These are phyloP conservation scores for Tipula helvola DNA, from an alignment of 2,888 invertebrate genomes.

Conservation along the genomic window DNA sequence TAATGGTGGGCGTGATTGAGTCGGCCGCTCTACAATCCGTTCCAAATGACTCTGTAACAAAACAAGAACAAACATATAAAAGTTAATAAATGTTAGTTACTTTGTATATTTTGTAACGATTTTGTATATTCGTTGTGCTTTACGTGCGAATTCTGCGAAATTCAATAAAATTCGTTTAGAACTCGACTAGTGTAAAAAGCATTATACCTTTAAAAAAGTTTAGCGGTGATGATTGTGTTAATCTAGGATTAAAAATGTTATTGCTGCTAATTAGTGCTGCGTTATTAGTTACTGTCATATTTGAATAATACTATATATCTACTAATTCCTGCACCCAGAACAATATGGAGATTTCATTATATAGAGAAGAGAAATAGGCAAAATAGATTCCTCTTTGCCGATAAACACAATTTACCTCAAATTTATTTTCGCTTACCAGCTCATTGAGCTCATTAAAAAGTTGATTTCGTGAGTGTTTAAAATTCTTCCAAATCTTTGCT, in stretches of 20 bases:
- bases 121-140: not conserved
- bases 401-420: not conserved
- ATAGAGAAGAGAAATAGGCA: not conserved
- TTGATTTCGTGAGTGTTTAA: not conserved
- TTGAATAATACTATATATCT: not conserved
- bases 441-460: not conserved
- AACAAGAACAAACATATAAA: not conserved
- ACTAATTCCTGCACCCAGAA: not conserved
- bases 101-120: not conserved
- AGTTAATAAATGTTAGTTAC: not conserved
- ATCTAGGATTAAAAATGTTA: not conserved
- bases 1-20: constrained; percentile 34
- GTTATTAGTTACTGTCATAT: not conserved
- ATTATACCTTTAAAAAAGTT: not conserved
- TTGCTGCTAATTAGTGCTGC: not conserved
- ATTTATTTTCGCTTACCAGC: not conserved
- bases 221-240: not conserved
- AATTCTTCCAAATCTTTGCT: not conserved
- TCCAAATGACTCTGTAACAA: constrained; percentile 64
- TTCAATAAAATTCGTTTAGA: not conserved
- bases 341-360: not conserved
- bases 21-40: constrained; percentile 75
- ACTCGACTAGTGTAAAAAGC: not conserved
- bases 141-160: not conserved
- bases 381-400: not conserved